A percentile compares a stretch with the other conserved stretches of the same genome.
phyloP scores from a whole-genome alignment of 2,888 invertebrate genomes.

The Rhogogaster chlorosoma region DNA sequence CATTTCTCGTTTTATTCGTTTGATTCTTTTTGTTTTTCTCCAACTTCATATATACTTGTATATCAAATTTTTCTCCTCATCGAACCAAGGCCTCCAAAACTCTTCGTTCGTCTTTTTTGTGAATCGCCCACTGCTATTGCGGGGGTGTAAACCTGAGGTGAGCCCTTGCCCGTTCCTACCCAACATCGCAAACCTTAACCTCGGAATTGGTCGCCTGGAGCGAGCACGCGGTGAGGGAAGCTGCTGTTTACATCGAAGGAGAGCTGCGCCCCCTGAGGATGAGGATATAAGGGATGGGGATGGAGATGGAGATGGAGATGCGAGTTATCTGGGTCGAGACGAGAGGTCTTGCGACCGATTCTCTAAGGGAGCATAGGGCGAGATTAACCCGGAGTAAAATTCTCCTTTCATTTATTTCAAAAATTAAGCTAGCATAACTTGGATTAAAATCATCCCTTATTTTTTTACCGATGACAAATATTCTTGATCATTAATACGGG shows the following conservation, averaged over 20 bases:
- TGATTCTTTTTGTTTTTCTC: neutral
- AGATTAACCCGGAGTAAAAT: slow-evolving; percentile 25
- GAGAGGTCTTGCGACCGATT: slow-evolving; percentile 16
- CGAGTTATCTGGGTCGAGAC: slow-evolving; percentile 36
- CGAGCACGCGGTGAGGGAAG: slow-evolving; percentile 47
- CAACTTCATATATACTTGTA: slow-evolving; percentile 11
- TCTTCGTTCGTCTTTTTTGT: neutral
- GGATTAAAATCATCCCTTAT: neutral
- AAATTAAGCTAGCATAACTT: slow-evolving; percentile 16
- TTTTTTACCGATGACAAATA: neutral
- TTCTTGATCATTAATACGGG: neutral
- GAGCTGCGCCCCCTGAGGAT: slow-evolving; percentile 36
- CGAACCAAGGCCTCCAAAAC: neutral
- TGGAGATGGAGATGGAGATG: neutral
- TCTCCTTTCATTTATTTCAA: neutral
- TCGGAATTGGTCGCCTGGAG: slow-evolving; percentile 47
- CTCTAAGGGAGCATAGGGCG: slow-evolving; percentile 1
- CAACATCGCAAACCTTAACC: slow-evolving; percentile 46
- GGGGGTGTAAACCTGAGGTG: slow-evolving; percentile 19
- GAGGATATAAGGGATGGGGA: neutral
- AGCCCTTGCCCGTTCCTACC: neutral
- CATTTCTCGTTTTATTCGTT: neutral
- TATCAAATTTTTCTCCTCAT: slow-evolving; percentile 31
- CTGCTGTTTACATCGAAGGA: slow-evolving; percentile 49
- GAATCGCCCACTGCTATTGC: slow-evolving; percentile 22